phyloP scores from a whole-genome alignment of 2,888 invertebrate genomes.

The Alloscopus bannaensis region DNA sequence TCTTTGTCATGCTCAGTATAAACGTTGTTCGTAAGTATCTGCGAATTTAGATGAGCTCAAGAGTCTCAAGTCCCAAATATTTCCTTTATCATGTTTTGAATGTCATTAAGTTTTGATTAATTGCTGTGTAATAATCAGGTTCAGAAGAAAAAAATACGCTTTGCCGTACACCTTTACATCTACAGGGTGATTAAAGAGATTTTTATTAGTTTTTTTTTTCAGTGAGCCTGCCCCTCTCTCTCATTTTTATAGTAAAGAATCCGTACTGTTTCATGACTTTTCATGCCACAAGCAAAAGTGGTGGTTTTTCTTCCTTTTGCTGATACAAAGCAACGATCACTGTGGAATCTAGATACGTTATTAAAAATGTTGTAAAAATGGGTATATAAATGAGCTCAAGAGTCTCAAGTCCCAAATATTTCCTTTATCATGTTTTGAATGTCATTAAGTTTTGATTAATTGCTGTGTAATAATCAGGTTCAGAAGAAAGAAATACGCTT shows the following conservation, averaged over 20 bases:
- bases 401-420: no score
- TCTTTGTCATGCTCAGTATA: no score
- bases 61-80: no score
- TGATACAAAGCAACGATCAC: neutral
- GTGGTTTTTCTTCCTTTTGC: neutral
- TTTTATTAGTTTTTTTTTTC: slow-evolving; percentile 53
- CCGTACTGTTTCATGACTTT: neutral
- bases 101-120: slow-evolving; percentile 73
- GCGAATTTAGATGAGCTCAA: no score
- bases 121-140: slow-evolving; percentile 67
- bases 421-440: slow-evolving; percentile 17
- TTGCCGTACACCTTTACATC: neutral
- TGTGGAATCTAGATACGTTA: slow-evolving; percentile 57
- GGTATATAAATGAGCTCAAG: no score
- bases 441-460: slow-evolving; percentile 73
- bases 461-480: slow-evolving; percentile 65
- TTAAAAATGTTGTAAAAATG: slow-evolving; percentile 57
- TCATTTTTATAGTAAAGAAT: neutral
- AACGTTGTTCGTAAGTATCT: no score
- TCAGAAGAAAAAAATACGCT: neutral
- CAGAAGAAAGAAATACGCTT: neutral
- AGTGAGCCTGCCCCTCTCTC: no score
- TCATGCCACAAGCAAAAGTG: slow-evolving; percentile 7
- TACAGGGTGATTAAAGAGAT: slow-evolving; percentile 7
- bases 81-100: neutral